A percentile compares a stretch with the other conserved stretches of the same genome.
These are phyloP conservation scores for Aegypius monachus DNA, from an alignment of 2,113 vertebrate species.

Conservation along the genomic window DNA sequence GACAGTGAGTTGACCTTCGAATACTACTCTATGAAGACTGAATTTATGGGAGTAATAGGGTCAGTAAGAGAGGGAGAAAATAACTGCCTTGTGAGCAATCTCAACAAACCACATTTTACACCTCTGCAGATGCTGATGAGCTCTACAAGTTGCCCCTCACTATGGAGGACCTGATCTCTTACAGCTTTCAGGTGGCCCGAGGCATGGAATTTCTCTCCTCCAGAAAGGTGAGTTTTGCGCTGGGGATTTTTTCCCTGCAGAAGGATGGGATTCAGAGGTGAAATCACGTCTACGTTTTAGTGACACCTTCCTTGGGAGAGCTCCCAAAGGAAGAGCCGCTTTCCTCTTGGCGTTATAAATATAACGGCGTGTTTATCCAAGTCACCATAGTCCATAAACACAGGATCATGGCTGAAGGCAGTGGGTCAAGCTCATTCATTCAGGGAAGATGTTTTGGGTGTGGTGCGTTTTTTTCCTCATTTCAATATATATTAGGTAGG, in stretches of 20 bases:
- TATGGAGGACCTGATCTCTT: conserved; percentile 92
- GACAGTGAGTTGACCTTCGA: conserved; percentile 50
- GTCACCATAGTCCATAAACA: conserved; percentile 44
- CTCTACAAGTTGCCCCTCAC: conserved; percentile 78
- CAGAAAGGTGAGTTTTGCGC: conserved; percentile 81
- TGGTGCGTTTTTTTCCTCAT: background rate
- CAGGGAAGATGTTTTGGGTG: background rate
- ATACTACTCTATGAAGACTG: conserved; percentile 8
- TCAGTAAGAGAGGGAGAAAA: background rate
- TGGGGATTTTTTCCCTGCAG: background rate
- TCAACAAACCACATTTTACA: background rate
- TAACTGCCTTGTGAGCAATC: background rate
- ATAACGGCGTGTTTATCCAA: conserved; percentile 32
- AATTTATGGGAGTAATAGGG: background rate
- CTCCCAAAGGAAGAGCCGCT: conserved; percentile 30
- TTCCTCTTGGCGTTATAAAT: conserved; percentile 49
- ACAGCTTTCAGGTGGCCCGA: conserved; percentile 94
- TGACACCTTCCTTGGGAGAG: conserved; percentile 35
- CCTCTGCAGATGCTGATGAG: conserved; percentile 60
- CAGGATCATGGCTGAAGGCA: conserved; percentile 32
- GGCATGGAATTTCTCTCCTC: conserved; percentile 97
- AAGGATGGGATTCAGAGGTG: background rate
- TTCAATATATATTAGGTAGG: background rate
- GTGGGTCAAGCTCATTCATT: conserved; percentile 25
- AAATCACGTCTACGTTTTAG: background rate